Base-by-base conservation (phyloP, 2,797 vertebrate genomes). In the Parambassis ranga region DNA sequence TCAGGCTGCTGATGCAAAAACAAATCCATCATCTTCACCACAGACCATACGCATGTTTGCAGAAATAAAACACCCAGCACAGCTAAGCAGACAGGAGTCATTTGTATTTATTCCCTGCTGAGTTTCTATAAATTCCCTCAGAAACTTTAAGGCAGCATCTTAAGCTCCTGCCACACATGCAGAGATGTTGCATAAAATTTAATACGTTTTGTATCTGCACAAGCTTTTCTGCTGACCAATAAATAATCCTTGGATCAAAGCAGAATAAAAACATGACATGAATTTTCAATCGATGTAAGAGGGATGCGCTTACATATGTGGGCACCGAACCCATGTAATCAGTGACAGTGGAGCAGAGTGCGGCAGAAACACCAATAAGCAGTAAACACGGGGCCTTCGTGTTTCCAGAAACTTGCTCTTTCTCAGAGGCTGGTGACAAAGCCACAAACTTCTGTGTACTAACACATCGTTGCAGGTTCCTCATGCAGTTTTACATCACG, bases 171-270 rank as follows among this genome's bases (percentile, higher is more conserved):
- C 46, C 46, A 44, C 51, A 71, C 41, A 65, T 26, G 43, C 44
- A 53, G 28, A 6, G 15, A 58, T 65, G 66, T 89, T 92, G 81
- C 83, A 81, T 90, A 88, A 91, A 72, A 74, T 82, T 80, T 61
- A 44, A 71, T 71, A 79, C 37, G 58, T 85, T 84, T 73, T 30
- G 49, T 51, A 60, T 84, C 53, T 61, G 59, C 71, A 64, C 18
- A 46, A 59, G 73, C 67, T 53, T 67, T 69, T 51, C 37, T 44
- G 52, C 57, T 28, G 59, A 81, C 75, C 50, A 44, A 82, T 63
- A 75, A 68, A 82, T 88, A 88, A 90, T 90, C 86, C 73, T 64
- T 44, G 50, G 41, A 62, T 73, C 49, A 75, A 68, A 83, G 42
- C n/a, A 10, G 14, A 49, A 38, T 32, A 37, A 48, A 56, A 53